These are phyloP conservation scores for Geothlypis trichas DNA, from an alignment of 2,113 vertebrate species.

Conservation along the genomic window DNA sequence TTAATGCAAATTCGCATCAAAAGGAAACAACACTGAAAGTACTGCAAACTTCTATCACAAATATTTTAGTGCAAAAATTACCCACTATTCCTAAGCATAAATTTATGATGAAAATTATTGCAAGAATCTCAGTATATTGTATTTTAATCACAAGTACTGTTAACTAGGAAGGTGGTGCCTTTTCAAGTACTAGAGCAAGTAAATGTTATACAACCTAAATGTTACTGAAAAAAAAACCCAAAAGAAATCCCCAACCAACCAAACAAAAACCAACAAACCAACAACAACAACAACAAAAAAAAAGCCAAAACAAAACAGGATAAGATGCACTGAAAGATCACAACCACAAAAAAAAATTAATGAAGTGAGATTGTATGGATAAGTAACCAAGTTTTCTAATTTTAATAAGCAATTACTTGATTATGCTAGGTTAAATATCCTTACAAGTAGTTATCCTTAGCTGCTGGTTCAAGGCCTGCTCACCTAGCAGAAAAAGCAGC, in stretches of 20 bases:
- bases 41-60: not conserved
- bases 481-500: not conserved
- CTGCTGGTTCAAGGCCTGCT: accelerated
- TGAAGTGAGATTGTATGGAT: not conserved
- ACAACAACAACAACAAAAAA: not conserved
- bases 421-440: not conserved
- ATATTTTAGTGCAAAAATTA: not conserved
- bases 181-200: not conserved
- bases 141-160: not conserved
- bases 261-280: not conserved
- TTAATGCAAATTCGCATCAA: not conserved
- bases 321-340: not conserved
- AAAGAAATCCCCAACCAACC: not conserved
- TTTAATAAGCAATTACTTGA: not conserved
- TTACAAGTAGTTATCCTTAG: not conserved
- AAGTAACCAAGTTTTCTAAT: not conserved
- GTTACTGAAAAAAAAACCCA: not conserved
- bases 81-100: not conserved
- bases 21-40: not conserved
- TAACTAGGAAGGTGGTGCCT: not conserved
- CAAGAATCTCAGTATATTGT: not conserved
- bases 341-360: not conserved
- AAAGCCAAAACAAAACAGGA: not conserved
- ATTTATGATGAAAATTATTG: not conserved
- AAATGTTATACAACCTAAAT: not conserved